Evolutionary conservation across 2,888 invertebrate species (phyloP), one percentile per base, ranked within the genome.

Genomic region (Agrochola circellaris): DNA sequence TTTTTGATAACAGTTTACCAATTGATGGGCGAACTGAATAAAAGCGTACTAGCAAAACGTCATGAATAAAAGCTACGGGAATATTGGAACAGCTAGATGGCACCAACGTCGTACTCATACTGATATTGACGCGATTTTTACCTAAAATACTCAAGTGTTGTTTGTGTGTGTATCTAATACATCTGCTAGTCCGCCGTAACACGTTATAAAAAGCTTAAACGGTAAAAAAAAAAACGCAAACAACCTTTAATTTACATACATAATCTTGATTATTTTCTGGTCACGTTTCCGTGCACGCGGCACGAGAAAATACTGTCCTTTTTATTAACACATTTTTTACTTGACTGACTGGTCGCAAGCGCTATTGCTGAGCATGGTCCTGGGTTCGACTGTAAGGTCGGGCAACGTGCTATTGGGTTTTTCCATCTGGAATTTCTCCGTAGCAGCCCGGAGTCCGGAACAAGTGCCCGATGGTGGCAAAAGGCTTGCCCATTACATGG

Each of bases 1-100:
- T 80, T 82, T 82, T 85, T 79, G 81, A 82, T 82, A 71, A 66
- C 65, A 61, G 51, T 42, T 79, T 54, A 34, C 26, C 13, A 17
- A 42, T 73, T 58, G 65, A 73, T 79, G 11, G 23, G 5, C 1
- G 2, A 34, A 23, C 30, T 15, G 13, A 80, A 60, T 51, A 51
- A 30, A 69, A 3, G n/a, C 15, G n/a, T 7, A 42, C 23, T 7
- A 51, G 3, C 2, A 23, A 54, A 54, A 15, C 0, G 7, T 26
- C 23, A 17, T 30, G 26, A 54, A 48, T 38, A 67, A 65, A 65
- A 54, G 15, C 0, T n/a, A 42, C 3, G 38, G 15, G 13, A 61
- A n/a, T 6, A n/a, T 7, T n/a, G 13, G 30, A 8, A 42, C 6
- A 3, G 15, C 34, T 17, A n/a, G 15, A 26, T 34, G 34, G 26